These are phyloP conservation scores for Heterodera schachtii DNA, from an alignment of 1,140 invertebrate genomes.

Conservation along the genomic window DNA sequence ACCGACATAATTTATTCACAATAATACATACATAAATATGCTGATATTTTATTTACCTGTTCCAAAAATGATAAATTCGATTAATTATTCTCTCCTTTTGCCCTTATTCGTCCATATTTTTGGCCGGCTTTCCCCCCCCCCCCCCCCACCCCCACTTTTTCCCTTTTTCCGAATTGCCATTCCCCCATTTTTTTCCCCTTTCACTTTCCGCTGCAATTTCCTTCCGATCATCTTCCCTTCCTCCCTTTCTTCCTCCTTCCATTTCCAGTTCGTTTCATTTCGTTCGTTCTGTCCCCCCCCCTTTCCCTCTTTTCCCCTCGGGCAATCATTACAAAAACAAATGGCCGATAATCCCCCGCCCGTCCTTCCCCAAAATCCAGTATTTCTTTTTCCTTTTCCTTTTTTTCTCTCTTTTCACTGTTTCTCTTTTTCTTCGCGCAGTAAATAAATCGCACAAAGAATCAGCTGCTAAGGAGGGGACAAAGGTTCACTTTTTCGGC, in stretches of 20 bases:
- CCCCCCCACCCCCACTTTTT: no score
- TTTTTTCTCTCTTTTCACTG: no score
- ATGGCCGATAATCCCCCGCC: slow-evolving; percentile 1
- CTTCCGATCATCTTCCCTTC: not conserved
- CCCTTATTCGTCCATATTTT: no score
- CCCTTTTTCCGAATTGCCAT: no score
- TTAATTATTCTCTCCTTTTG: no score
- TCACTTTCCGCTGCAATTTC: not conserved
- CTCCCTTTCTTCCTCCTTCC: not conserved
- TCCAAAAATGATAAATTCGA: no score
- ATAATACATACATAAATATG: no score
- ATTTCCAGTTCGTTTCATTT: not conserved
- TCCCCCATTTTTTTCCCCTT: not conserved
- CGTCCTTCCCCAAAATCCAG: slow-evolving; percentile 12
- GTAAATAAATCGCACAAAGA: not conserved
- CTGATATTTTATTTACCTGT: no score
- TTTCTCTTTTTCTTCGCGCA: not conserved
- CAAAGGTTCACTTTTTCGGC: not conserved
- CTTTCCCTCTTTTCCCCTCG: not conserved
- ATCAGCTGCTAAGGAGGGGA: not conserved
- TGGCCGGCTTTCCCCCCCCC: no score
- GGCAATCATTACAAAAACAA: not conserved
- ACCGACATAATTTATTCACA: not conserved
- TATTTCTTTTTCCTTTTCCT: not conserved
- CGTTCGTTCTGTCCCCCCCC: not conserved